phyloP scores from a whole-genome alignment of 2,888 invertebrate genomes.

The Saturnia japonica region DNA sequence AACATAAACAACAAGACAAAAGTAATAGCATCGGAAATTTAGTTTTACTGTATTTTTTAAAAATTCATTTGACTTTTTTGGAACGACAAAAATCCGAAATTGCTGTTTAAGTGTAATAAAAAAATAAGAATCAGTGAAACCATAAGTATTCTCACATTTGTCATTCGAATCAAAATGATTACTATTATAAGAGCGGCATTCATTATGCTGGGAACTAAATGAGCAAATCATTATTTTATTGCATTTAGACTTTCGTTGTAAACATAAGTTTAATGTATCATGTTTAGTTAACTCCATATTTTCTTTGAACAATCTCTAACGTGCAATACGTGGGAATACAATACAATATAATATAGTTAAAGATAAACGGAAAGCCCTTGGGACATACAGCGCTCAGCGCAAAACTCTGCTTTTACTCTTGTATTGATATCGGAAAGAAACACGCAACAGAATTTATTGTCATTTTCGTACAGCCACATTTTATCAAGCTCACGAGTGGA shows the following conservation, averaged over 20 bases:
- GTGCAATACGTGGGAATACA: neutral
- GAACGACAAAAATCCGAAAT: no score
- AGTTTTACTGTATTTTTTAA: no score
- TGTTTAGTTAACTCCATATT: neutral
- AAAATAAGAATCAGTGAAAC: no score
- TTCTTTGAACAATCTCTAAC: neutral
- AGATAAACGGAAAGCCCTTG: neutral
- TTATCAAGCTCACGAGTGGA: neutral
- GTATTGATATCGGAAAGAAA: neutral
- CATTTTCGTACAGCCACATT: neutral
- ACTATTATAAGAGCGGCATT: no score
- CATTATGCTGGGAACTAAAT: no score
- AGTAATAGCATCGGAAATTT: no score
- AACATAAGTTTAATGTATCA: neutral
- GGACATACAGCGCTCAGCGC: neutral
- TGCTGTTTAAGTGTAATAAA: no score
- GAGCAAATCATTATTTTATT: no score
- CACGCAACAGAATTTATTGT: neutral
- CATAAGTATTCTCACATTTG: no score
- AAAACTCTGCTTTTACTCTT: neutral
- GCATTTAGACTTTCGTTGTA: neutral
- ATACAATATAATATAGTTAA: neutral
- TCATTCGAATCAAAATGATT: no score
- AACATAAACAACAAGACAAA: neutral
- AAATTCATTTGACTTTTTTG: no score